Base-by-base conservation (phyloP, 1,140 invertebrate genomes). In the Schlechtendalia chinensis region DNA sequence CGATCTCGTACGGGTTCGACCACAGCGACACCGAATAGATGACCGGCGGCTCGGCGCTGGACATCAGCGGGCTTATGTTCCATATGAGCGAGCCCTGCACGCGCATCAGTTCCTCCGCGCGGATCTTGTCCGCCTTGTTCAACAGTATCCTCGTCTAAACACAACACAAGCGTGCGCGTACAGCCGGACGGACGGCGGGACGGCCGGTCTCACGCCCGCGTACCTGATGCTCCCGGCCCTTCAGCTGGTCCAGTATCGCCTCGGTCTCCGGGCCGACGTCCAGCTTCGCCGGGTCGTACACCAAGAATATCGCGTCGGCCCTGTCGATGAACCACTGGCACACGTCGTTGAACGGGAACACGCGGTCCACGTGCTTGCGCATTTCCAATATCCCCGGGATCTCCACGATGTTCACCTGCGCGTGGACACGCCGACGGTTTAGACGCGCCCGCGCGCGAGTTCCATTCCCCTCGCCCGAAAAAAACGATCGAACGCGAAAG, bases 311-410 rank as follows among this genome's bases (percentile, higher is more conserved):
- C 80, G 97, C 93, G 86, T 97, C 96, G 16, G 95, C 95, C 82
- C 96, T 90, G 86, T 98, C 95, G 84, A 97, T 96, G 85, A 94
- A 97, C 96, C 96, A 98, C 86, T 97, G 95, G 84, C 95, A 96
- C 29, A 95, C 96, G 84, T 97, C 96, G 84, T 96, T 97, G 86
- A 97, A 97, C 59, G 95, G 94, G 86, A 97, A 97, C 53, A 95
- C 89, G 63, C 96, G 90, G 81, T 96, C 96, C 22, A 96, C 93
- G 88, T 96, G 94, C 86, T 96, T 96, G 80, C 94, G 89, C 82
- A 96, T 94, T 89, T 98, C 96, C 82, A 97, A 87, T 83, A 98
- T 96, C 81, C 96, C 96, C 74, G 96, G 96, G 85, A 97, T 97
- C 88, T 98, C 96, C 45, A 98, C 94, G 83, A 98, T 93, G 85